phyloP scores from a whole-genome alignment of 2,797 vertebrate species.

The Percopsis omiscomaycus region DNA sequence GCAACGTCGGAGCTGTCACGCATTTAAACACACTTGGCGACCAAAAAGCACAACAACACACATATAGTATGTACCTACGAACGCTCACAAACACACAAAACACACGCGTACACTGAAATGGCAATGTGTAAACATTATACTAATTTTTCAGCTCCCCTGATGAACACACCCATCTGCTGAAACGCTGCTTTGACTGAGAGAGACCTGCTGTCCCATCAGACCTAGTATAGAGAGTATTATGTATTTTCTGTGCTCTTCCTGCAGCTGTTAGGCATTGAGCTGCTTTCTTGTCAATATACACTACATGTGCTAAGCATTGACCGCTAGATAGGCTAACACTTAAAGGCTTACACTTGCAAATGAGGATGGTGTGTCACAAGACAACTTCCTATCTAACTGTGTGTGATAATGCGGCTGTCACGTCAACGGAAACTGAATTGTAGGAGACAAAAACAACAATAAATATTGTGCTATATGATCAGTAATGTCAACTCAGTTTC shows the following conservation, averaged over 20 bases:
- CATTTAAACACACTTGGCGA: not conserved
- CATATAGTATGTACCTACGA: not conserved
- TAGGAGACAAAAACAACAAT: slow-evolving; percentile 2
- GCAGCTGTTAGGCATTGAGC: slow-evolving; percentile 70
- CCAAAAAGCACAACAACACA: slow-evolving; percentile 9
- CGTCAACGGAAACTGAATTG: slow-evolving; percentile 18
- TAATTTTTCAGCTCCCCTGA: slow-evolving; percentile 66
- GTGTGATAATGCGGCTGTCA: slow-evolving; percentile 9
- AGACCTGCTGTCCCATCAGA: slow-evolving; percentile 67
- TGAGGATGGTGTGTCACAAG: slow-evolving; percentile 45
- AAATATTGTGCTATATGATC: not conserved
- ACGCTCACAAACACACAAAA: slow-evolving; percentile 19
- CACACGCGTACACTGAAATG: slow-evolving; percentile 28
- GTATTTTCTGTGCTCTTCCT: slow-evolving; percentile 68
- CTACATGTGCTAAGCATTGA: slow-evolving; percentile 44
- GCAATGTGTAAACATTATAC: slow-evolving; percentile 64
- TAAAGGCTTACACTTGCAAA: slow-evolving; percentile 49
- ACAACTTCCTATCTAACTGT: slow-evolving; percentile 23
- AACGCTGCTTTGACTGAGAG: slow-evolving; percentile 69
- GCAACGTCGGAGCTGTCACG: slow-evolving; percentile 27
- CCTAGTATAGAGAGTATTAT: slow-evolving; percentile 57
- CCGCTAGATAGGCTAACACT: slow-evolving; percentile 38
- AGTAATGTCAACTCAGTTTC: not conserved
- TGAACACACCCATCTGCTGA: slow-evolving; percentile 71
- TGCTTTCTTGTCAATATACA: slow-evolving; percentile 61